These are phyloP conservation scores for Sebastes steindachneri DNA, from an alignment of 2,797 vertebrate species.

Conservation along the genomic window DNA sequence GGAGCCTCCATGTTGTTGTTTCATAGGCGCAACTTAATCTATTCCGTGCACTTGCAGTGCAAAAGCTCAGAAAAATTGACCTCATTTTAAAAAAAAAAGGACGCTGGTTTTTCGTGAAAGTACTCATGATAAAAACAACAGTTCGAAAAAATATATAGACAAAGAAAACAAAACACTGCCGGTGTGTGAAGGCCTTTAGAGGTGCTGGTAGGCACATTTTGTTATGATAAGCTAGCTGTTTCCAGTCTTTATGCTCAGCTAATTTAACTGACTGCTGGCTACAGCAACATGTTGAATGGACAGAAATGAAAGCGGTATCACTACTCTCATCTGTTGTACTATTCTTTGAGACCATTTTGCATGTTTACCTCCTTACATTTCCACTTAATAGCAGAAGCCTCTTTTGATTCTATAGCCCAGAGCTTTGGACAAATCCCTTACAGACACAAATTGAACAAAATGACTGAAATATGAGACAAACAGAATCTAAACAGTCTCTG, in stretches of 20 bases:
- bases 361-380: not conserved
- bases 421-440: not conserved
- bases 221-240: not conserved
- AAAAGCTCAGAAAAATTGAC: too few relatives aligned
- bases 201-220: not conserved
- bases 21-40: too few relatives aligned
- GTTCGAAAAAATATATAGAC: too few relatives aligned
- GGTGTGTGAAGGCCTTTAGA: not conserved
- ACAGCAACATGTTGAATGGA: not conserved
- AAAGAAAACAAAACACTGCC: too few relatives aligned
- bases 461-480: not conserved
- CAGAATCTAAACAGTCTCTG: not conserved
- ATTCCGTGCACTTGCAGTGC: too few relatives aligned
- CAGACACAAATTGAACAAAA: slow-evolving; percentile 1
- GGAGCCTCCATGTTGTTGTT: too few relatives aligned
- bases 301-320: not conserved
- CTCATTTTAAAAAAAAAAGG: too few relatives aligned
- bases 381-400: not conserved
- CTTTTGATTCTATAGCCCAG: not conserved
- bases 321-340: not conserved
- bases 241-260: not conserved
- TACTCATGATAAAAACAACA: too few relatives aligned
- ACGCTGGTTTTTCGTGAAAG: too few relatives aligned
- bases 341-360: not conserved
- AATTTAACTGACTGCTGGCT: not conserved